Base-by-base conservation (phyloP, 2,797 vertebrate genomes). In the Huso huso region DNA sequence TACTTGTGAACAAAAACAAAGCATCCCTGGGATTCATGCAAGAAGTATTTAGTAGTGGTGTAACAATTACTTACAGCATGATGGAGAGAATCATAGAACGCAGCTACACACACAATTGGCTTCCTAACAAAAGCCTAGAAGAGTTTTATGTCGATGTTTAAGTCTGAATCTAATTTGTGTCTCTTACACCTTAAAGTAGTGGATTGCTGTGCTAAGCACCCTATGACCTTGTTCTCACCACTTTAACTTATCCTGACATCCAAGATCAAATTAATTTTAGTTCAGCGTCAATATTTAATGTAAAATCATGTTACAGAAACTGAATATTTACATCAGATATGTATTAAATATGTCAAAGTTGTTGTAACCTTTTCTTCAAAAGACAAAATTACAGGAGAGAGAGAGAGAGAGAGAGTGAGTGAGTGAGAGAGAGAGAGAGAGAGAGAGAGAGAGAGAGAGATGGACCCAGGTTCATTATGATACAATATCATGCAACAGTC, bases 241-340 rank as follows among this genome's bases (percentile, higher is more conserved):
- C 2, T 7, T 1, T 13, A 58, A 11, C 10, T 58, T 58, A n/a
- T n/a, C 55, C 10, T 58, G 7, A 7, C 55, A 11, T 58, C 11
- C 55, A 58, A 13, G 55, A 58, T 58, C 12, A 58, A 13, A n/a
- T 58, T 71, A 63, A 61, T 66, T 53, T 62, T 58, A 69, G 69
- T 62, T 23, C 63, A 37, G 15, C 60, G 73, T 81, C 66, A 75
- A 73, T 76, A 72, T 63, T 75, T 81, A 71, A 78, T 77, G 72
- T 37, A 62, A 18, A 66, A 62, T 65, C 50, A 71, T 63, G 61
- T 60, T 62, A 51, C 55, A 69, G 49, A 59, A 53, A 63, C 59
- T 70, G 65, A 77, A 79, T 74, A 73, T 71, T 73, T 73, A 67
- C 67, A 65, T 69, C 66, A 69, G 66, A 61, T 66, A 65, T 48